A percentile compares a stretch with the other conserved stretches of the same genome.
These are phyloP conservation scores for Bubo scandiacus DNA, from an alignment of 2,113 vertebrate species.

Conservation along the genomic window DNA sequence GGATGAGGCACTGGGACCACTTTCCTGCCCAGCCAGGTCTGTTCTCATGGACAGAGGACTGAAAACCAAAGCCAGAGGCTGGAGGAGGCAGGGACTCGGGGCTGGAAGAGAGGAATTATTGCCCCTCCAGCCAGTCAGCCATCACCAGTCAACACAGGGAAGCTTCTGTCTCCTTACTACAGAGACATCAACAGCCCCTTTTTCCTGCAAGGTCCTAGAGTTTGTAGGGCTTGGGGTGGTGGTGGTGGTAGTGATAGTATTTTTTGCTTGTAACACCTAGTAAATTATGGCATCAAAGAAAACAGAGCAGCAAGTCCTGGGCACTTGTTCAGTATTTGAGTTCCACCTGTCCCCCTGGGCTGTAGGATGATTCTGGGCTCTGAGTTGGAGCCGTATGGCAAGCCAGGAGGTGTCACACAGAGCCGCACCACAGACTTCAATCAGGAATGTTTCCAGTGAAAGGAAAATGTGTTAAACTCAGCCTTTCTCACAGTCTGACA, in stretches of 20 bases:
- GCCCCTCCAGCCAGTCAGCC: neutral
- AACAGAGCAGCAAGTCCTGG: neutral
- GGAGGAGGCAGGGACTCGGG: neutral
- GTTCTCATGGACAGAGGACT: neutral
- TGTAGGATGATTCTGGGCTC: neutral
- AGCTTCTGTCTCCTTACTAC: neutral
- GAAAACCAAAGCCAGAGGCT: neutral
- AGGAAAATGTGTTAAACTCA: constrained; percentile 15
- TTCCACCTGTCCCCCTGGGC: neutral
- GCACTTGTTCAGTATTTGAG: neutral
- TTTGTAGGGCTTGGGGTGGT: neutral
- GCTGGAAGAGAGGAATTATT: neutral
- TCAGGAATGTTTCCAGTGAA: neutral
- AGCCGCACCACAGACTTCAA: neutral
- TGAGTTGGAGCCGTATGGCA: neutral
- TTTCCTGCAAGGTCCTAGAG: neutral
- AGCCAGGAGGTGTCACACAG: neutral
- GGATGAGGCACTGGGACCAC: neutral
- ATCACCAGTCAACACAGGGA: neutral
- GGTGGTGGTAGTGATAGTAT: neutral
- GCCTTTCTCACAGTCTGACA: constrained; percentile 23
- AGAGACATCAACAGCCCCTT: neutral
- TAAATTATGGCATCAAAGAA: neutral
- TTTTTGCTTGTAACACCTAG: neutral
- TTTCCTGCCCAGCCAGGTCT: neutral